phyloP scores from a whole-genome alignment of 2,888 invertebrate species.

The Blastobasis lacticolella region DNA sequence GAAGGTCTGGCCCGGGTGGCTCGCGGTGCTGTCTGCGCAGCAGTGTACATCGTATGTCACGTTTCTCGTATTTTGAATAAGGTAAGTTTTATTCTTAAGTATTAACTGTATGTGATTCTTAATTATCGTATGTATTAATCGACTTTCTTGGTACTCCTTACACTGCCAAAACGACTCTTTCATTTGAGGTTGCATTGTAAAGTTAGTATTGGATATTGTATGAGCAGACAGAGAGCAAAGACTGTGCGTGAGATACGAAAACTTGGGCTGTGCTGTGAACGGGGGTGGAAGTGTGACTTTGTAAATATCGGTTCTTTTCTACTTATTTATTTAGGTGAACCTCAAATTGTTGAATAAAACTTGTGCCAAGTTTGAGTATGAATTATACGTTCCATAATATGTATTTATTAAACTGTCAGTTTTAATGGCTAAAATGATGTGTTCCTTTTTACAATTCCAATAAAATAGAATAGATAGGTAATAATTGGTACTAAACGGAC shows the following conservation, averaged over 20 bases:
- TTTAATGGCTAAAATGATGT: too few species aligned
- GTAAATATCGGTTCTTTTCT: slow-evolving; percentile 8
- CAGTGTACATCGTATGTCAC: slow-evolving; percentile 43
- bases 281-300: slow-evolving; percentile 1
- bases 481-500: background rate
- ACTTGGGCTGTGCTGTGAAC: slow-evolving; percentile 12
- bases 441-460: too few species aligned
- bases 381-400: too few species aligned
- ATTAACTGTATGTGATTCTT: slow-evolving; percentile 70
- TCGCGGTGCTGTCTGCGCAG: background rate
- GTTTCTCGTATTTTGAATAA: slow-evolving; percentile 50
- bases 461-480: too few species aligned
- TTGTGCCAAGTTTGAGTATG: background rate
- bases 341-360: background rate
- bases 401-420: too few species aligned
- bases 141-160: slow-evolving; percentile 37
- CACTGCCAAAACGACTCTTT: slow-evolving; percentile 52
- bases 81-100: slow-evolving; percentile 61
- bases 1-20: too few species aligned
- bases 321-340: slow-evolving; percentile 1
- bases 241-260: slow-evolving; percentile 9
- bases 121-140: slow-evolving; percentile 55
- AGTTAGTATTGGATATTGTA: slow-evolving; percentile 42
- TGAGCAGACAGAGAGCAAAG: slow-evolving; percentile 10
- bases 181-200: slow-evolving; percentile 38